Conservation (phyloP, 2,888 invertebrate species). For the Galerucella nymphaeae region DNA sequence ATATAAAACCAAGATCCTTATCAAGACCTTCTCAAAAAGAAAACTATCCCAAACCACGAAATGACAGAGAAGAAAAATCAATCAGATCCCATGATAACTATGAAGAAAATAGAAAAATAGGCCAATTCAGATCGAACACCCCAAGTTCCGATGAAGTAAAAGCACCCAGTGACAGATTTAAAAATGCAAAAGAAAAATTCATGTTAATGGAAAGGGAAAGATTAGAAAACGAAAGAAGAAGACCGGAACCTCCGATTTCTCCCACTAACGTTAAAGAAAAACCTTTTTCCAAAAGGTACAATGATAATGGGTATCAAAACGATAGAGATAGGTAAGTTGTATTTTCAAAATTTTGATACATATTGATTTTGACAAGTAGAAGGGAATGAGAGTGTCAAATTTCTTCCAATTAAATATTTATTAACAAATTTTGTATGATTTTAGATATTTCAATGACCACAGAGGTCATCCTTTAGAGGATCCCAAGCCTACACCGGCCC, state of each 20-base stretch:
- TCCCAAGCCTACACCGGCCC: conserved; percentile 57
- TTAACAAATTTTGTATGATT: neutral
- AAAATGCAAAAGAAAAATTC: conserved; percentile 89
- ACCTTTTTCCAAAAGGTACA: conserved; percentile 55
- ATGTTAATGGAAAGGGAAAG: conserved; percentile 80
- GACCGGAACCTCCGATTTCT: conserved; percentile 56
- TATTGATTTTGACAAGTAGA: too few species aligned
- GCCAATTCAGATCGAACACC: conserved; percentile 57
- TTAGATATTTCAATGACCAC: conserved; percentile 52
- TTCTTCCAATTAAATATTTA: too few species aligned
- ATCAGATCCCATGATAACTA: conserved; percentile 38
- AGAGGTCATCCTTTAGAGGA: conserved; percentile 48
- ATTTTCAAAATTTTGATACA: too few species aligned
- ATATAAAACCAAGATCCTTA: conserved; percentile 40
- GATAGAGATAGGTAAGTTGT: conserved; percentile 42
- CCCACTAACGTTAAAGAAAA: conserved; percentile 53
- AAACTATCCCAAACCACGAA: conserved; percentile 33
- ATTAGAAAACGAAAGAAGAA: conserved; percentile 67
- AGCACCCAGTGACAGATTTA: conserved; percentile 84
- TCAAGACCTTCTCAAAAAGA: conserved; percentile 36
- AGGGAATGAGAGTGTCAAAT: too few species aligned
- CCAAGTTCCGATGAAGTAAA: conserved; percentile 66
- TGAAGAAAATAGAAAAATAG: conserved; percentile 41
- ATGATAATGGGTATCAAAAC: conserved; percentile 49
- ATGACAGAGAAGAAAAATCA: conserved; percentile 39